Evolutionary conservation across 2,797 vertebrate genomes (phyloP).

Genomic region (Parauchenoglanis punctatus): DNA sequence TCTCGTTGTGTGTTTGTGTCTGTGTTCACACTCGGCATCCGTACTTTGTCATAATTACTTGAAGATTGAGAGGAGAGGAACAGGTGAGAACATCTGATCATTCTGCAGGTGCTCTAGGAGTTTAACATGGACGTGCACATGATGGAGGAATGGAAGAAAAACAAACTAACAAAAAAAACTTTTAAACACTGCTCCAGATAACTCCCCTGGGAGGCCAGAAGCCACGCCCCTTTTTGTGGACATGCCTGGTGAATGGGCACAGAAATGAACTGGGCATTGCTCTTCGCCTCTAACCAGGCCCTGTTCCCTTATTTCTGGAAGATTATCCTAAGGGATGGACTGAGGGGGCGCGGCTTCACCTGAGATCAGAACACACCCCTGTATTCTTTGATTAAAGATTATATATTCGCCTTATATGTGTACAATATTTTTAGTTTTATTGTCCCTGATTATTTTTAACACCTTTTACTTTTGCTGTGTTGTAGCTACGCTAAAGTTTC

Average conservation of each 20-base stretch:
- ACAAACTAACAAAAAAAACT: background rate
- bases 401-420: conserved; percentile 74
- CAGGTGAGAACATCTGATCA: background rate
- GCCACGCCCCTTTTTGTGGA: background rate
- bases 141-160: background rate
- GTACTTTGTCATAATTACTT: conserved; percentile 74
- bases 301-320: background rate
- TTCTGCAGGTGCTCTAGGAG: conserved; percentile 21
- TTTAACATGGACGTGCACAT: conserved; percentile 28
- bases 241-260: background rate
- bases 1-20: conserved; percentile 55
- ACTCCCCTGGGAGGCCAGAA: background rate
- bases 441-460: conserved; percentile 56
- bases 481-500: conserved; percentile 62
- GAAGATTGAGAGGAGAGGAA: conserved; percentile 60
- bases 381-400: conserved; percentile 69
- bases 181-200: background rate
- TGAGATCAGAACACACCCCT: conserved; percentile 15
- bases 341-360: background rate
- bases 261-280: background rate
- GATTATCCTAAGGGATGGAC: background rate
- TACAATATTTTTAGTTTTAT: conserved; percentile 60
- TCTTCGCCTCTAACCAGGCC: background rate
- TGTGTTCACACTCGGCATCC: conserved; percentile 54
- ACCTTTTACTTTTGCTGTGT: conserved; percentile 70